phyloP scores from a whole-genome alignment of 2,797 vertebrate genomes.

The Heliangelus exortis region DNA sequence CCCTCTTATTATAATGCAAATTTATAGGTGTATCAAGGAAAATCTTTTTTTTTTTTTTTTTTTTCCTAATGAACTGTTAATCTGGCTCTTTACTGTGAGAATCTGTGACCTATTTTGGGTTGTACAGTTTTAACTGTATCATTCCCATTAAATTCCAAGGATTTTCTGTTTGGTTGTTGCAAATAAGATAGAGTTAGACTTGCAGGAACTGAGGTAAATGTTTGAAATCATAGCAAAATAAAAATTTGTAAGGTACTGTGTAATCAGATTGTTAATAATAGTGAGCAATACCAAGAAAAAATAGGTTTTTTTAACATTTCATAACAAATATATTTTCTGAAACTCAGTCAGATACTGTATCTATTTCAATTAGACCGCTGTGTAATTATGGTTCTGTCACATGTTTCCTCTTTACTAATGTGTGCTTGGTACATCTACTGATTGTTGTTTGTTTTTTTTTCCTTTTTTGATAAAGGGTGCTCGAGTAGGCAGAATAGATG shows the following conservation, averaged over 20 bases:
- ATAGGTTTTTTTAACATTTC: not conserved
- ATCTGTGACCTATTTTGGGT: not conserved
- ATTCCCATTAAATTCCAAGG: not conserved
- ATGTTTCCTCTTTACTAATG: not conserved
- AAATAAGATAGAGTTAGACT: not conserved
- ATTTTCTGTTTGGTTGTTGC: not conserved
- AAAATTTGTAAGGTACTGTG: not conserved
- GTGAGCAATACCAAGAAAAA: not conserved
- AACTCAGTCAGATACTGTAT: not conserved
- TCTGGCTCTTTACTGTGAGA: not conserved
- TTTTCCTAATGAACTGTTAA: not conserved
- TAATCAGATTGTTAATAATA: not conserved
- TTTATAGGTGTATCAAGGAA: not conserved
- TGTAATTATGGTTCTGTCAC: not conserved
- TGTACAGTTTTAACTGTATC: not conserved
- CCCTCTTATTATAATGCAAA: not conserved
- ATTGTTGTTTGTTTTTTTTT: not conserved
- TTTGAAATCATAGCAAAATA: not conserved
- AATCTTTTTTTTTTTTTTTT: not conserved
- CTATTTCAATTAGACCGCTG: not conserved
- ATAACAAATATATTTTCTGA: not conserved
- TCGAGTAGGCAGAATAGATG: constrained; percentile 92
- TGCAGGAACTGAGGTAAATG: not conserved
- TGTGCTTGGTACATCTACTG: not conserved
- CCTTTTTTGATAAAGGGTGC: constrained; percentile 82